A percentile compares a stretch with the other conserved stretches of the same genome.
These are phyloP conservation scores for Apis mellifera DNA, from an alignment of 1,140 invertebrate genomes.

Conservation along the genomic window DNA sequence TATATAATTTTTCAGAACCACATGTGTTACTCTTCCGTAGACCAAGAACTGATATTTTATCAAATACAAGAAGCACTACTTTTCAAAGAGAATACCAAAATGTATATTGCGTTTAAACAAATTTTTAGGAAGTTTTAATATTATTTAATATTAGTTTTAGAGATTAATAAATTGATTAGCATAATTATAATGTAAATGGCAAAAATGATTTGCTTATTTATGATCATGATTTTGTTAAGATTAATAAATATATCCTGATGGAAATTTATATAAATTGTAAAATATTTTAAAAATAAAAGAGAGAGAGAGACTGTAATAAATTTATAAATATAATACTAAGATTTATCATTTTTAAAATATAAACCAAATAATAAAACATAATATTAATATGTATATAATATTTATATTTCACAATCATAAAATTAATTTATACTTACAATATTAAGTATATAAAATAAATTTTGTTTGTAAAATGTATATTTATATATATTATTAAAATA, in stretches of 20 bases:
- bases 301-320: not conserved
- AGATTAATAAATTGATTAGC: not conserved
- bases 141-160: not conserved
- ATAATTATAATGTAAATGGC: not conserved
- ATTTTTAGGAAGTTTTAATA: not conserved
- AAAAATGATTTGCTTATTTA: not conserved
- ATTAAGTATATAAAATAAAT: not conserved
- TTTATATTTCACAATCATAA: slow-evolving; percentile 3
- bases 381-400: not conserved
- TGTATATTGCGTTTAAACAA: slow-evolving; percentile 15
- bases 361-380: not conserved
- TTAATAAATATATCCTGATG: not conserved
- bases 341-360: not conserved
- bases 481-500: not conserved
- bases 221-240: not conserved
- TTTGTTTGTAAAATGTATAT: not conserved
- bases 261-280: not conserved
- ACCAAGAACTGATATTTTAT: slow-evolving; percentile 60
- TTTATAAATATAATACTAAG: not conserved
- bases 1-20: slow-evolving; percentile 80
- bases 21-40: slow-evolving; percentile 84
- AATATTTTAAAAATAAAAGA: not conserved
- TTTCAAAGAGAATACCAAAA: slow-evolving; percentile 28
- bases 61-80: slow-evolving; percentile 13
- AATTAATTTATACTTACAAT: not conserved